phyloP scores from a whole-genome alignment of 1,140 invertebrate species.

The Macrotrachela quadricornifera region DNA sequence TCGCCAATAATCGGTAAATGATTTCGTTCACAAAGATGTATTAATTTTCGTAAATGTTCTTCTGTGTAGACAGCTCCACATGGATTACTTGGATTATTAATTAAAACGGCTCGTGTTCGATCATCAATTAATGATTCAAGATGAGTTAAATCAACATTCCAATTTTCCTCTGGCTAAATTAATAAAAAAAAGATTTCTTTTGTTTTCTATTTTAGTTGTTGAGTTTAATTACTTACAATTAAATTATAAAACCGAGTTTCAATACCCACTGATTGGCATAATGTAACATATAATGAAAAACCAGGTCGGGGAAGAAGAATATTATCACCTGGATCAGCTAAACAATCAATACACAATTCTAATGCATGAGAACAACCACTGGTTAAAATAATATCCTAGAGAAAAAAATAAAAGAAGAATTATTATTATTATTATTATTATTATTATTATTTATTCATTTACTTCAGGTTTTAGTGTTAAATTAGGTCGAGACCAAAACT shows the following conservation, averaged over 20 bases:
- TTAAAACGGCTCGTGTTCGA: conserved; percentile 64
- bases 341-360: conserved; percentile 64
- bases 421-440: neutral
- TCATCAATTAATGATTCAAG: conserved; percentile 69
- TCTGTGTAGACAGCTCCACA: conserved; percentile 78
- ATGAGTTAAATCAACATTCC: conserved; percentile 68
- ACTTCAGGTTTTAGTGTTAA: conserved; percentile 33
- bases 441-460: conserved; percentile 10
- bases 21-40: conserved; percentile 47
- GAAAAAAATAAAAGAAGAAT: conserved; percentile 1
- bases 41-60: conserved; percentile 54
- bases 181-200: conserved; percentile 3
- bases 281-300: conserved; percentile 80
- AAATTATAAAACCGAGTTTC: conserved; percentile 62
- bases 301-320: conserved; percentile 79
- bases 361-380: conserved; percentile 82
- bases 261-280: conserved; percentile 62
- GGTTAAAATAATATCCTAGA: conserved; percentile 67
- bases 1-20: conserved; percentile 82
- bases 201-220: neutral
- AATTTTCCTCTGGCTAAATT: conserved; percentile 56
- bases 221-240: conserved; percentile 16
- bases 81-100: conserved; percentile 94
- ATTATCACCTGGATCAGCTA: conserved; percentile 65
- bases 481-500: conserved; percentile 44